These are phyloP conservation scores for Alcis repandata DNA, from an alignment of 2,888 invertebrate genomes.

Conservation along the genomic window DNA sequence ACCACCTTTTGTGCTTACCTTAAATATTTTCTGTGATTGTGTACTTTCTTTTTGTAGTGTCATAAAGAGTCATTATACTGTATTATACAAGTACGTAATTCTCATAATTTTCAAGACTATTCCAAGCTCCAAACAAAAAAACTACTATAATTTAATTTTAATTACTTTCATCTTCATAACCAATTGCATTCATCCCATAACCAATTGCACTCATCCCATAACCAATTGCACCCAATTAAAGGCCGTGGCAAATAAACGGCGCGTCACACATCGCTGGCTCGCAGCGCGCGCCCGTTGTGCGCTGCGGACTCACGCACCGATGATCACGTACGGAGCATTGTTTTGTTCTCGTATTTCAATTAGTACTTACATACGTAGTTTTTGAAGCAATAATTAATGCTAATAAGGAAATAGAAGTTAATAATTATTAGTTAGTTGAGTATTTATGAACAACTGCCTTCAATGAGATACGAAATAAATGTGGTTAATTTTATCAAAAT, in stretches of 20 bases:
- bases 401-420: neutral
- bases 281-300: conserved; percentile 47
- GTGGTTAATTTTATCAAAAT: too few species aligned
- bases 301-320: conserved; percentile 49
- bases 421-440: neutral
- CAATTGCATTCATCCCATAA: conserved; percentile 17
- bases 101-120: too few species aligned
- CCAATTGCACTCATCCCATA: conserved; percentile 16
- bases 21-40: too few species aligned
- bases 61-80: too few species aligned
- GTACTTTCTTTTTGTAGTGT: too few species aligned
- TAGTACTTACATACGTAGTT: neutral
- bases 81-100: too few species aligned
- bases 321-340: conserved; percentile 52
- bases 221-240: conserved; percentile 58
- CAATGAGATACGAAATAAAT: neutral
- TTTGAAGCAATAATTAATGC: neutral
- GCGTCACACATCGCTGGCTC: conserved; percentile 55
- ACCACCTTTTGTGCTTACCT: too few species aligned
- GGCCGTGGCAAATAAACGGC: conserved; percentile 53
- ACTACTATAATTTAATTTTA: neutral
- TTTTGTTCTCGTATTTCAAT: conserved; percentile 16
- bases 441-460: neutral
- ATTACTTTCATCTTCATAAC: neutral
- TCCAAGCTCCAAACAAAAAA: too few species aligned